Percentiles rank a stretch among this genome's conserved stretches.
Evolutionary conservation across 2,113 vertebrate species (phyloP).

Genomic region (Lanius collurio): DNA sequence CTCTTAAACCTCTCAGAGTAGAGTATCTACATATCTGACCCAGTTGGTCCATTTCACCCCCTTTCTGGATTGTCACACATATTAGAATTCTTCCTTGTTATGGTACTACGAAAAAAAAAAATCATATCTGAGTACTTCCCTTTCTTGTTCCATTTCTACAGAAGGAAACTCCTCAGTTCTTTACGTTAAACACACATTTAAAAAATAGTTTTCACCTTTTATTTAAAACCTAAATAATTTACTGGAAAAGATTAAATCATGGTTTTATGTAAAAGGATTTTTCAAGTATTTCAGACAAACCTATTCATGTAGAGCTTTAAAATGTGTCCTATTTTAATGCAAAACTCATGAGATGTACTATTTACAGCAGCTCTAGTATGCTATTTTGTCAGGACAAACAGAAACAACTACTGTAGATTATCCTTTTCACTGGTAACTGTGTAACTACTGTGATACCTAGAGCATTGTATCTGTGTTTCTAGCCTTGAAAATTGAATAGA

Average conservation of each 20-base stretch:
- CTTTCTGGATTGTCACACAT: not conserved
- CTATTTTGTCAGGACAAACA: not conserved
- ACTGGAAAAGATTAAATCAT: not conserved
- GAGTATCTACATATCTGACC: not conserved
- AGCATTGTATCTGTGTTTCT: not conserved
- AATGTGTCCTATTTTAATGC: not conserved
- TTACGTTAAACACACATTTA: not conserved
- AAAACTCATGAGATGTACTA: not conserved
- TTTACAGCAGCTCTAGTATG: not conserved
- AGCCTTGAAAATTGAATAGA: not conserved
- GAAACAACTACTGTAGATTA: not conserved
- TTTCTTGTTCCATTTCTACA: not conserved
- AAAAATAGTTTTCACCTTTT: not conserved
- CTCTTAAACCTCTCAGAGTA: not conserved
- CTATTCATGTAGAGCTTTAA: not conserved
- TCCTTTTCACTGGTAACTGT: not conserved
- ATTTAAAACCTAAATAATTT: not conserved
- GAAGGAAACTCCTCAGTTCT: not conserved
- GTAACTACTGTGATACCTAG: not conserved
- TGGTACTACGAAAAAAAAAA: no score
- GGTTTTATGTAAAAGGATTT: not conserved
- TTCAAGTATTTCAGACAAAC: not conserved
- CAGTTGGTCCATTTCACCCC: not conserved
- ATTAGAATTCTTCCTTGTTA: not conserved
- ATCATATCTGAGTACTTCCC: not conserved